These are phyloP conservation scores for Pentalonia nigronervosa DNA, from an alignment of 1,140 invertebrate species.

Conservation along the genomic window DNA sequence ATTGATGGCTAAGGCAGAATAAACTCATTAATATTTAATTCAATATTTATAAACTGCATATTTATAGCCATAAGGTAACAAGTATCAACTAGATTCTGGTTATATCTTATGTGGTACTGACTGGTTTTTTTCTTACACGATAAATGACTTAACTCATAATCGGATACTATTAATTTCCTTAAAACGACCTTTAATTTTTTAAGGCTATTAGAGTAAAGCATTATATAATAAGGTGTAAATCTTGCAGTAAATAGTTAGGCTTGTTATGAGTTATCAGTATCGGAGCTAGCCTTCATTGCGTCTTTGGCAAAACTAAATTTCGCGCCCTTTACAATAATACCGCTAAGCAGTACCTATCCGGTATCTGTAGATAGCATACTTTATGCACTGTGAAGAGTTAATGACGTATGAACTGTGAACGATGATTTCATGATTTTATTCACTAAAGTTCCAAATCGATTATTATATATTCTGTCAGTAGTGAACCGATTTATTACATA, in stretches of 20 bases:
- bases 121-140: constrained; percentile 1
- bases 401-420: not conserved
- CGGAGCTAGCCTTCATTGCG: not conserved
- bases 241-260: not conserved
- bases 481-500: no score
- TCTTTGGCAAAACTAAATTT: not conserved
- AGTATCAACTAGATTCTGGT: not conserved
- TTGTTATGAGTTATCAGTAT: not conserved
- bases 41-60: not conserved
- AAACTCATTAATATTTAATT: not conserved
- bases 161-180: not conserved
- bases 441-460: no score
- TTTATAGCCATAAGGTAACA: not conserved
- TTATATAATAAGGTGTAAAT: not conserved
- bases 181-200: not conserved
- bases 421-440: not conserved
- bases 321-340: not conserved
- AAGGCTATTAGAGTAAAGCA: not conserved
- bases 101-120: not conserved
- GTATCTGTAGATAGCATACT: no score
- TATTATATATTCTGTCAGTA: no score
- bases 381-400: not conserved
- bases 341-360: not conserved
- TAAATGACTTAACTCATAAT: not conserved
- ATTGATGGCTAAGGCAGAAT: not conserved